These are phyloP conservation scores for Antennarius maculatus DNA, from an alignment of 2,797 vertebrate species.

Conservation along the genomic window DNA sequence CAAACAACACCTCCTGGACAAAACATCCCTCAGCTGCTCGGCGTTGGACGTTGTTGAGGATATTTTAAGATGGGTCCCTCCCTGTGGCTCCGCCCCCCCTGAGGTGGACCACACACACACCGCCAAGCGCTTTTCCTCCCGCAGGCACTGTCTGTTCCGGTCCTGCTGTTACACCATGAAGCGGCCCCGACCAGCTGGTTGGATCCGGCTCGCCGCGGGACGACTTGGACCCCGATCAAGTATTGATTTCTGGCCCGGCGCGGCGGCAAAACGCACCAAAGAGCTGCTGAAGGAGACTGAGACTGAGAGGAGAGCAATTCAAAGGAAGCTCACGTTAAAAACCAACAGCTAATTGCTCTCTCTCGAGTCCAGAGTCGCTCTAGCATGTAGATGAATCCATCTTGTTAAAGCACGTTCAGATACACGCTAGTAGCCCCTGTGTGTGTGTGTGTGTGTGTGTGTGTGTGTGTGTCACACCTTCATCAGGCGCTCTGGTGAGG, in stretches of 20 bases:
- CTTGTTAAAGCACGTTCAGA: neutral
- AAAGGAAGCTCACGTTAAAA: constrained; percentile 38
- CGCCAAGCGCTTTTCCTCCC: neutral
- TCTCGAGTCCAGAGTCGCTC: constrained; percentile 28
- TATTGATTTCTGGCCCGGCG: constrained; percentile 61
- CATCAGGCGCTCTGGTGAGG: constrained; percentile 53
- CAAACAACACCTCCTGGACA: constrained; percentile 50
- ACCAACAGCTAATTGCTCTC: constrained; percentile 27
- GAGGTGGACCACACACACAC: constrained; percentile 28
- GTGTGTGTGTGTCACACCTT: constrained; percentile 40
- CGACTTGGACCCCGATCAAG: constrained; percentile 68
- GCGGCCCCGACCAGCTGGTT: constrained; percentile 69
- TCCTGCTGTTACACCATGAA: constrained; percentile 38
- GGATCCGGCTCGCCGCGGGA: constrained; percentile 67
- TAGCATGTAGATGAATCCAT: constrained; percentile 7
- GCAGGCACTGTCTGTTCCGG: constrained; percentile 26
- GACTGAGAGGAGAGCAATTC: constrained; percentile 28
- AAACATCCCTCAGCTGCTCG: constrained; percentile 48
- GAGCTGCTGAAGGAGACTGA: constrained; percentile 32
- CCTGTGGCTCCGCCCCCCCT: constrained; percentile 23
- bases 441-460: neutral
- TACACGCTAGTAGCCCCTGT: too few relatives aligned
- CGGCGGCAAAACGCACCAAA: constrained; percentile 48
- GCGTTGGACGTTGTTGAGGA: constrained; percentile 13
- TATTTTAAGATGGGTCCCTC: constrained; percentile 57